Evolutionary conservation across 2,113 vertebrate species (phyloP).

Genomic region (Perca flavescens): DNA sequence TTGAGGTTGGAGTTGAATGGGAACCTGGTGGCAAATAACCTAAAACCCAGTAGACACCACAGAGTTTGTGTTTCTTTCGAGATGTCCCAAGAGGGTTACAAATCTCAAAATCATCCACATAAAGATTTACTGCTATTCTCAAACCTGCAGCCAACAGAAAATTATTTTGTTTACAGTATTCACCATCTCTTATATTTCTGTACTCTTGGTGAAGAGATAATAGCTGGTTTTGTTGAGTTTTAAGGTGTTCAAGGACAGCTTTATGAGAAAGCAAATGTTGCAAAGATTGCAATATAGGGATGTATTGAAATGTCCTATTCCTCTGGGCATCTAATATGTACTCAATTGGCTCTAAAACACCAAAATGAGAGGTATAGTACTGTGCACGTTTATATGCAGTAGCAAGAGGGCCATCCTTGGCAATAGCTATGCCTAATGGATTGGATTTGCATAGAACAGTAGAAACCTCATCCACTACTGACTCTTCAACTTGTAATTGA

Average conservation of each 20-base stretch:
- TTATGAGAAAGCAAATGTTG: not conserved
- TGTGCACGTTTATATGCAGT: constrained; percentile 10
- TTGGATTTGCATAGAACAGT: constrained; percentile 36
- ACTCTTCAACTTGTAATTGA: constrained; percentile 38
- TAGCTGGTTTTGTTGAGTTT: not conserved
- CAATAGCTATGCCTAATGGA: constrained; percentile 14
- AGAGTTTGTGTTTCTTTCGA: not conserved
- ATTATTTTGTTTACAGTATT: not conserved
- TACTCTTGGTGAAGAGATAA: not conserved
- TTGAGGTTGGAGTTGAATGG: not conserved
- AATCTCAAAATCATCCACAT: constrained; percentile 34
- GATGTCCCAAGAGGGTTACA: constrained; percentile 6
- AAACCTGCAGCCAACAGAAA: not conserved
- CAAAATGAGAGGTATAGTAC: constrained; percentile 25
- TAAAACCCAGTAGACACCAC: not conserved
- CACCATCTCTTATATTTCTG: constrained; percentile 3
- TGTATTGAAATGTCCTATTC: constrained; percentile 12
- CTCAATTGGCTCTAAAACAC: constrained; percentile 7
- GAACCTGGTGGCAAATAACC: not conserved
- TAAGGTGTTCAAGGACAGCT: not conserved
- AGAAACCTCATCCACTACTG: constrained; percentile 44
- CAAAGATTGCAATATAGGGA: constrained; percentile 6
- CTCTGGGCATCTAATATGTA: constrained; percentile 16
- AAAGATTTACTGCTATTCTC: constrained; percentile 17
- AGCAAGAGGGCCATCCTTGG: constrained; percentile 19